Evolutionary conservation across 2,113 vertebrate species (phyloP), one percentile per base, ranked within the genome.

Genomic region (Melanocharis versteri): DNA sequence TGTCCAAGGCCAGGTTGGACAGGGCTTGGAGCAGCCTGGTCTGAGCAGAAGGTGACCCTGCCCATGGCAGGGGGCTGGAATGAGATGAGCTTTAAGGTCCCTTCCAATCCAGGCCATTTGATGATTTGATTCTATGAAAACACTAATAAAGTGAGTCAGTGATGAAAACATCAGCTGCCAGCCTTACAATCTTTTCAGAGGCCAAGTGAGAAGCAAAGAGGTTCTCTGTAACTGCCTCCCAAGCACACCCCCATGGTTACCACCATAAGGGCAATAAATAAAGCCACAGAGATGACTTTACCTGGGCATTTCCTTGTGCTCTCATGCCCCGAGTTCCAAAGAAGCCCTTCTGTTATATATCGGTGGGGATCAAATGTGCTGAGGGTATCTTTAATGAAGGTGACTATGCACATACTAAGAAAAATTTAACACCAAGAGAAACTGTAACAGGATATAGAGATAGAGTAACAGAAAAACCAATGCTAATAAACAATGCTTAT

Each of bases 251-350:
- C 66, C 51, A 4, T 3, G 30, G 60, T 15, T 58, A 7, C 62
- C 13, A 7, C 62, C 13, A 4, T 3, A 23, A 45, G 37, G 51
- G 18, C 7, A 69, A 35, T 10, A 35, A 78, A 31, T 13, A 24
- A 69, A 80, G 24, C 6, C 37, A 35, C 0, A 19, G 15, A 69
- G 28, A 31, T n/a, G 15, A 53, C 22, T 83, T 56, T 0, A 83
- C 11, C 7, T 24, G 28, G 12, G 20, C 1, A 2, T 22, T 53
- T 69, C 70, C 79, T 64, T 0, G 0, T 18, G 51, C 17, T 27
- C 22, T 68, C 50, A 16, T 1, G 3, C 11, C 22, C 58, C 3
- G 10, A 45, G 33, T 4, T 62, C 33, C 10, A 6, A 75, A 40
- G 33, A 21, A 73, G 11, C 35, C 24, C 5, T 57, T 47, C 17